Evolutionary conservation across 2,888 invertebrate species (phyloP).

Genomic region (Psylliodes chrysocephalus): DNA sequence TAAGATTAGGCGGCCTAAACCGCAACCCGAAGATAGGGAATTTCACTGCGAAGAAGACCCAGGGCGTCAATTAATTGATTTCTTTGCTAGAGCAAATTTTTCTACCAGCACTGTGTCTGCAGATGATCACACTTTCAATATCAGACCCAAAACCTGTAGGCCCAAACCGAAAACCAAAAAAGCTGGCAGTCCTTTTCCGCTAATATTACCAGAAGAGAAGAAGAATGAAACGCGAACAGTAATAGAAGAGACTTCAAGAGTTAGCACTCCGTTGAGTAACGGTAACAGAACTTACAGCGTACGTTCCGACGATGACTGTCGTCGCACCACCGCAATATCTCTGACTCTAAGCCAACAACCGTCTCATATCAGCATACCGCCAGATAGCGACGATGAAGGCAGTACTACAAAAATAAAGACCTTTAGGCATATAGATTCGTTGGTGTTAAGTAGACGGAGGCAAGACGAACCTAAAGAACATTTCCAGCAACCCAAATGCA

Average conservation of each 20-base stretch:
- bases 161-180: neutral
- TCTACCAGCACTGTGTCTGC: slow-evolving; percentile 23
- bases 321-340: neutral
- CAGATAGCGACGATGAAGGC: neutral
- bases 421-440: slow-evolving; percentile 57
- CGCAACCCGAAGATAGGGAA: slow-evolving; percentile 1
- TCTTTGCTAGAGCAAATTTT: slow-evolving; percentile 36
- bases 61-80: slow-evolving; percentile 33
- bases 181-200: neutral
- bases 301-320: neutral
- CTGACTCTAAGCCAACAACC: neutral
- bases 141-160: neutral
- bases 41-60: slow-evolving; percentile 9
- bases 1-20: neutral
- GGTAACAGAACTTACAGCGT: slow-evolving; percentile 2
- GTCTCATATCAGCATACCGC: neutral
- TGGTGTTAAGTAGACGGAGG: slow-evolving; percentile 54
- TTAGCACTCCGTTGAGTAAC: neutral
- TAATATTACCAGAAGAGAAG: neutral
- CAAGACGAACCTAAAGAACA: slow-evolving; percentile 49
- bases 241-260: neutral
- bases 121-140: neutral
- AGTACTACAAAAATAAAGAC: slow-evolving; percentile 22
- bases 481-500: slow-evolving; percentile 55
- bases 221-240: neutral